phyloP scores from a whole-genome alignment of 2,888 invertebrate species.

The Agriopis marginaria region DNA sequence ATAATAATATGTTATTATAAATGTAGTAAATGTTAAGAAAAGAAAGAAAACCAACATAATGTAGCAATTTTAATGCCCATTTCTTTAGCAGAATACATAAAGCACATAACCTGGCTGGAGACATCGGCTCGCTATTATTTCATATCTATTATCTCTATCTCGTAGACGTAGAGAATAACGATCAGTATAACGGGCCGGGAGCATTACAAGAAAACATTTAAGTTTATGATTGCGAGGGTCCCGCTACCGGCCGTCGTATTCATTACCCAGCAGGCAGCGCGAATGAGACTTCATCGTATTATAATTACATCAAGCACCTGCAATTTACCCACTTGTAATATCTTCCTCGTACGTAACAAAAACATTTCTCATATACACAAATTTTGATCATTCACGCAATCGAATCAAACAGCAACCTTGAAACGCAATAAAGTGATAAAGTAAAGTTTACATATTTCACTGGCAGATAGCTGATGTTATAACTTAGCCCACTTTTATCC shows the following conservation, averaged over 20 bases:
- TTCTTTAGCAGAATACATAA: constrained; percentile 1
- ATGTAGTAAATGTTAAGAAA: not conserved
- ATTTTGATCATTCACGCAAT: constrained; percentile 24
- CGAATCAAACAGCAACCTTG: no score
- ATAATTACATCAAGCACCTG: constrained; percentile 63
- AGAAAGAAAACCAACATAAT: not conserved
- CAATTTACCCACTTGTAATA: constrained; percentile 56
- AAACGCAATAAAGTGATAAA: no score
- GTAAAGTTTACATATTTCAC: no score
- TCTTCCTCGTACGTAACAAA: constrained; percentile 45
- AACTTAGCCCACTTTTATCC: no score
- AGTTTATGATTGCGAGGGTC: constrained; percentile 66
- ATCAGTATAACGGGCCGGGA: constrained; percentile 52
- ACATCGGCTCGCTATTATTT: constrained; percentile 36
- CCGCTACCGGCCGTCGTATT: constrained; percentile 63
- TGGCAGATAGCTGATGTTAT: no score
- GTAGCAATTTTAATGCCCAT: constrained; percentile 4
- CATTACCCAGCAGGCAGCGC: constrained; percentile 58
- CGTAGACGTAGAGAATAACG: constrained; percentile 47
- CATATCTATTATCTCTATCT: constrained; percentile 42
- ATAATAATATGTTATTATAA: no score
- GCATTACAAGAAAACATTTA: constrained; percentile 63
- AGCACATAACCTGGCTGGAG: constrained; percentile 7
- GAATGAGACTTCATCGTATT: constrained; percentile 63
- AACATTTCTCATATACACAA: constrained; percentile 39